phyloP scores from a whole-genome alignment of 2,113 vertebrate genomes.

The Maccullochella peelii region DNA sequence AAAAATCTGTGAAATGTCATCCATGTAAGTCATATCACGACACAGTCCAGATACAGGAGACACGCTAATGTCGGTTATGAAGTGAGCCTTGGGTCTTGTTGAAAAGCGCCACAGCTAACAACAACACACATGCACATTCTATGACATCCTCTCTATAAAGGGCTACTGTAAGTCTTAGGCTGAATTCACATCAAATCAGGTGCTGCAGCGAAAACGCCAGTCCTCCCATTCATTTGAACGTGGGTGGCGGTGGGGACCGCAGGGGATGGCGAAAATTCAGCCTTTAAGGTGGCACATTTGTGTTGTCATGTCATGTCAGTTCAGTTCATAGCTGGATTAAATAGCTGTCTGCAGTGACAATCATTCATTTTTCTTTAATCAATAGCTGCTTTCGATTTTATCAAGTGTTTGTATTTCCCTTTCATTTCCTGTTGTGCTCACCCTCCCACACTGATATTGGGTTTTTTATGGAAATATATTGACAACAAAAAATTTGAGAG shows the following conservation, averaged over 20 bases:
- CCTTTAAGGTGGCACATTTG: background rate
- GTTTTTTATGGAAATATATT: background rate
- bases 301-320: background rate
- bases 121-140: background rate
- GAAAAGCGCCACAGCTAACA: background rate
- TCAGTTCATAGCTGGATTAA: background rate
- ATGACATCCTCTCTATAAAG: background rate
- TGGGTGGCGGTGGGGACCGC: too few relatives aligned
- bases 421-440: constrained; percentile 34
- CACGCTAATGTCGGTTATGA: background rate
- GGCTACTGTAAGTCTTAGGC: background rate
- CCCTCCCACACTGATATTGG: constrained; percentile 17
- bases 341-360: background rate
- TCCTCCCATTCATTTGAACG: too few relatives aligned
- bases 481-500: background rate
- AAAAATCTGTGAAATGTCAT: background rate
- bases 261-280: too few relatives aligned
- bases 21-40: background rate
- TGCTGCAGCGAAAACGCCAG: too few relatives aligned
- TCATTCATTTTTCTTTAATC: background rate
- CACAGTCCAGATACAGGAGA: background rate
- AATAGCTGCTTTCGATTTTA: background rate
- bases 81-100: background rate
- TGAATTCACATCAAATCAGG: too few relatives aligned
- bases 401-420: constrained; percentile 18